A percentile compares a stretch with the other conserved stretches of the same genome.
phyloP scores from a whole-genome alignment of 2,888 invertebrate genomes.

The Uloborus plumipes region DNA sequence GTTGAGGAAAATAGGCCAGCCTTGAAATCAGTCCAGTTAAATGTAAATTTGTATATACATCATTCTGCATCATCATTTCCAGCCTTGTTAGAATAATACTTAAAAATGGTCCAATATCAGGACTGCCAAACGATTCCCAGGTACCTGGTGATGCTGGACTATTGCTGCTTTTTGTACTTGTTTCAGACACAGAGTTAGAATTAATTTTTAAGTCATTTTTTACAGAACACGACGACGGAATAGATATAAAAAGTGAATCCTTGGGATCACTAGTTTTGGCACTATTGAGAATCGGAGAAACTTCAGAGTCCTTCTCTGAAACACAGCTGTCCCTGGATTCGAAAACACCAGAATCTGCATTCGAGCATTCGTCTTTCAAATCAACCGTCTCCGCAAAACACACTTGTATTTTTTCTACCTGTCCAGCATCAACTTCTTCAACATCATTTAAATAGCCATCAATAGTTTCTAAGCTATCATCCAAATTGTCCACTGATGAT shows the following conservation, averaged over 20 bases:
- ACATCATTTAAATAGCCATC: constrained; percentile 47
- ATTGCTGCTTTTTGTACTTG: constrained; percentile 55
- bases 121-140: constrained; percentile 59
- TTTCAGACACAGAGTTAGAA: constrained; percentile 44
- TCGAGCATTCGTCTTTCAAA: constrained; percentile 54
- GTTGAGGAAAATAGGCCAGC: constrained; percentile 89
- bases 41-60: constrained; percentile 86
- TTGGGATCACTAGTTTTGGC: constrained; percentile 46
- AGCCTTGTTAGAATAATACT: constrained; percentile 84
- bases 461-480: constrained; percentile 50
- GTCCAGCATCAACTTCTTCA: constrained; percentile 1
- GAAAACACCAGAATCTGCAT: constrained; percentile 60
- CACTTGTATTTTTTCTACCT: constrained; percentile 23
- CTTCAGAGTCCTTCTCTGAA: constrained; percentile 55
- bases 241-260: constrained; percentile 41
- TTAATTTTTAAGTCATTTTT: constrained; percentile 44
- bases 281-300: constrained; percentile 30
- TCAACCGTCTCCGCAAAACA: constrained; percentile 23
- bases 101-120: constrained; percentile 80
- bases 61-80: constrained; percentile 86
- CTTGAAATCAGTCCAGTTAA: constrained; percentile 88
- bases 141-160: constrained; percentile 51
- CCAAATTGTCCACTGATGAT: constrained; percentile 16
- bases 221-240: constrained; percentile 32
- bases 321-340: constrained; percentile 55